phyloP scores from a whole-genome alignment of 1,140 invertebrate species.

The Camponotus pennsylvanicus region DNA sequence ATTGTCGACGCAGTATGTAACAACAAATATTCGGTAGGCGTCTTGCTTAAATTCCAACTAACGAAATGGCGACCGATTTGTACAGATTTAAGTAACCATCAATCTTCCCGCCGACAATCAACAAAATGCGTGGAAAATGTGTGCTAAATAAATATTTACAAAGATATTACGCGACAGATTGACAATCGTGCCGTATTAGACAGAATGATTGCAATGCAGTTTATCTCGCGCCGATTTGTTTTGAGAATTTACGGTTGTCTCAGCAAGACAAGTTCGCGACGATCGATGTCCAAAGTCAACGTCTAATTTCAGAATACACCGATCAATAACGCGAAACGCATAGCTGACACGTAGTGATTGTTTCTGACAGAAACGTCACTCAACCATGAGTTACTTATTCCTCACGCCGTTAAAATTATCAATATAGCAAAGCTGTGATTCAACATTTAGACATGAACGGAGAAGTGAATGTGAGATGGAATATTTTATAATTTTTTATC shows the following conservation, averaged over 20 bases:
- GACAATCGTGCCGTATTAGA: not conserved
- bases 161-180: not conserved
- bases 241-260: constrained; percentile 19
- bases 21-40: constrained; percentile 33
- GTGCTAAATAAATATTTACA: constrained; percentile 6
- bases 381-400: constrained; percentile 17
- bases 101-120: not conserved
- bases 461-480: not conserved
- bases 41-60: constrained; percentile 27
- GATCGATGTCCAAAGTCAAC: constrained; percentile 26
- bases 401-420: constrained; percentile 28
- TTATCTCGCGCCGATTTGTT: constrained; percentile 13
- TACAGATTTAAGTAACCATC: constrained; percentile 5
- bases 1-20: constrained; percentile 49
- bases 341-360: constrained; percentile 31
- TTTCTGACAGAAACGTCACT: constrained; percentile 37
- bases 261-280: not conserved
- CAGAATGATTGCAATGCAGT: not conserved
- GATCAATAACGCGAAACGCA: constrained; percentile 2
- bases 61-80: constrained; percentile 27
- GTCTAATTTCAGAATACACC: constrained; percentile 46
- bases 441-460: constrained; percentile 19
- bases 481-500: not conserved
- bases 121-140: not conserved
- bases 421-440: constrained; percentile 11